phyloP scores from a whole-genome alignment of 1,140 invertebrate species.

The Drosophila serrata region DNA sequence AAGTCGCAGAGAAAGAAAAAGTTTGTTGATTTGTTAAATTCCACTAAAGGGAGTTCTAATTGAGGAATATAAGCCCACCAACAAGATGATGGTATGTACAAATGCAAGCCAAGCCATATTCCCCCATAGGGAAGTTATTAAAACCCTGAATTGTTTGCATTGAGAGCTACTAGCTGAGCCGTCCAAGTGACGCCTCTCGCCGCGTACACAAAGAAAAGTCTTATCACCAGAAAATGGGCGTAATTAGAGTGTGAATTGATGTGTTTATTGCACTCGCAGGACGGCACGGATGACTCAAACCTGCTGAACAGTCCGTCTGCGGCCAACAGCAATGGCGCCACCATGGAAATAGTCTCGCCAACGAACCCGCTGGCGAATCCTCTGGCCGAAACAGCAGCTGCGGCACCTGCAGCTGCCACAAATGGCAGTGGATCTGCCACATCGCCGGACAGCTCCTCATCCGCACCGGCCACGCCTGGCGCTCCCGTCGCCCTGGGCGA shows the following conservation, averaged over 20 bases:
- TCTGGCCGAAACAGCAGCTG: slow-evolving; percentile 9
- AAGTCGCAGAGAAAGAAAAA: slow-evolving; percentile 18
- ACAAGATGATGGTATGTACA: slow-evolving; percentile 26
- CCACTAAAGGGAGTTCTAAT: not conserved
- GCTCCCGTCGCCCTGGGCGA: slow-evolving; percentile 85
- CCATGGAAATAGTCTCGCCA: slow-evolving; percentile 73
- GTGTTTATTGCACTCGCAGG: slow-evolving; percentile 44
- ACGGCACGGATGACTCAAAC: slow-evolving; percentile 76
- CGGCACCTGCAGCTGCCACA: slow-evolving; percentile 43
- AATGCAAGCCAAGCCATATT: too few relatives aligned
- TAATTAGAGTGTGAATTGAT: slow-evolving; percentile 60
- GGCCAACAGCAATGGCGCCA: slow-evolving; percentile 56
- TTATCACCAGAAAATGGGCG: slow-evolving; percentile 76
- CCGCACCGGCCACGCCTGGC: slow-evolving; percentile 69
- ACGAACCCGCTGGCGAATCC: slow-evolving; percentile 57
- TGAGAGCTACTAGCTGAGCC: not conserved
- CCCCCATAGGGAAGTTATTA: not conserved
- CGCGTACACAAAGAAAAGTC: slow-evolving; percentile 53
- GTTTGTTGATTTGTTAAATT: slow-evolving; percentile 17
- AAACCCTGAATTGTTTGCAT: not conserved
- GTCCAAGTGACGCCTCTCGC: slow-evolving; percentile 14
- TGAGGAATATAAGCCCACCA: not conserved
- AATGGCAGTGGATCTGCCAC: slow-evolving; percentile 76
- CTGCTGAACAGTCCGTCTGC: slow-evolving; percentile 55
- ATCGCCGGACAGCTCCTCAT: slow-evolving; percentile 79